Evolutionary conservation across 1,140 invertebrate species (phyloP).

Genomic region (Patella vulgata): DNA sequence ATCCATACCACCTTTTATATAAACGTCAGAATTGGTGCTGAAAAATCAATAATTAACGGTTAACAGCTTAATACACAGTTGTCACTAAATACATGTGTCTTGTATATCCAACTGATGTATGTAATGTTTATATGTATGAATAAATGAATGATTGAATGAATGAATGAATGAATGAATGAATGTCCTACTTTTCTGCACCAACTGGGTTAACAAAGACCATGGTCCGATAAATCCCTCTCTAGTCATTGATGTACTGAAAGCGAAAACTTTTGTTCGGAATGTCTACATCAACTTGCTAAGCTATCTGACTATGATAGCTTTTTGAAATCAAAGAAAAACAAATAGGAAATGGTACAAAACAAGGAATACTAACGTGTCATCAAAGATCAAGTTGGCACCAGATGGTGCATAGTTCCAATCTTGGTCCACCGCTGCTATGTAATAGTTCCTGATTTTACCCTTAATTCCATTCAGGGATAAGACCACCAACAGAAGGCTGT

Average conservation of each 20-base stretch:
- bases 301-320: no score
- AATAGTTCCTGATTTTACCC: constrained; percentile 34
- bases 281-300: no score
- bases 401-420: constrained; percentile 52
- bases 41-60: constrained; percentile 10
- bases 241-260: no score
- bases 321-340: background rate
- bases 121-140: background rate
- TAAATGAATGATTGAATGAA: no score
- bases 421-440: constrained; percentile 49
- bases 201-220: no score
- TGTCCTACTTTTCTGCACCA: no score
- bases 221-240: no score
- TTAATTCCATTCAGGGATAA: background rate
- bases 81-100: background rate
- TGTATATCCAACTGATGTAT: background rate
- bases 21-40: constrained; percentile 5
- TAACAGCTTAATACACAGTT: background rate
- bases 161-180: no score
- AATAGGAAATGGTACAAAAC: no score
- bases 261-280: no score
- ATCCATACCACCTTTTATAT: constrained; percentile 21
- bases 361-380: constrained; percentile 22
- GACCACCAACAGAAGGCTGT: background rate
- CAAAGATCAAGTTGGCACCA: constrained; percentile 22